Conservation (phyloP, 2,113 vertebrate species). For the Lagopus leucura region DNA sequence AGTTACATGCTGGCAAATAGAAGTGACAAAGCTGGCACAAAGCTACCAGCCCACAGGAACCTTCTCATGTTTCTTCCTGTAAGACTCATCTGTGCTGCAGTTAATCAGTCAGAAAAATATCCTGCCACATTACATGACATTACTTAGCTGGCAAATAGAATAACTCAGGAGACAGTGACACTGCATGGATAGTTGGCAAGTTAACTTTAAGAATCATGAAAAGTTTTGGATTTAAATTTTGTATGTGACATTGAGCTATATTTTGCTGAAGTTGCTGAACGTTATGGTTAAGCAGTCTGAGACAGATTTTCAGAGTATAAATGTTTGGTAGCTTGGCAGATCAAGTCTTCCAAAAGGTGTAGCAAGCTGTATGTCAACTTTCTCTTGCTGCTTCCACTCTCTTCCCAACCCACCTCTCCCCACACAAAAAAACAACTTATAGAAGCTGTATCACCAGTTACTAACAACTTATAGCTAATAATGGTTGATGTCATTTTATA, state of each 20-base stretch:
- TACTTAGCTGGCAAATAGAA: accelerated
- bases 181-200: neutral
- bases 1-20: neutral
- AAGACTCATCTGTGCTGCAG: neutral
- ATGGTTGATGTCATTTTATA: neutral
- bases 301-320: neutral
- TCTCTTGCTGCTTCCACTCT: neutral
- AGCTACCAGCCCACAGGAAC: neutral
- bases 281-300: neutral
- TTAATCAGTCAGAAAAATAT: neutral
- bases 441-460: neutral
- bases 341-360: neutral
- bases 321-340: neutral
- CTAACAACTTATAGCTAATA: neutral
- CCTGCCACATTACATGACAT: accelerated
- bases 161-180: neutral
- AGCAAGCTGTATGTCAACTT: neutral
- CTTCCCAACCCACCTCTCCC: accelerated
- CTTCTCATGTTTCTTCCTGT: neutral
- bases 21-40: constrained; percentile 10
- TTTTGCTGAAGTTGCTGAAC: neutral
- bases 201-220: neutral
- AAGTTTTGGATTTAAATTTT: neutral
- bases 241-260: neutral
- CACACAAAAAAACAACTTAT: accelerated